Conservation (phyloP, 2,888 invertebrate species). For the Acanthosepion lycidas region DNA sequence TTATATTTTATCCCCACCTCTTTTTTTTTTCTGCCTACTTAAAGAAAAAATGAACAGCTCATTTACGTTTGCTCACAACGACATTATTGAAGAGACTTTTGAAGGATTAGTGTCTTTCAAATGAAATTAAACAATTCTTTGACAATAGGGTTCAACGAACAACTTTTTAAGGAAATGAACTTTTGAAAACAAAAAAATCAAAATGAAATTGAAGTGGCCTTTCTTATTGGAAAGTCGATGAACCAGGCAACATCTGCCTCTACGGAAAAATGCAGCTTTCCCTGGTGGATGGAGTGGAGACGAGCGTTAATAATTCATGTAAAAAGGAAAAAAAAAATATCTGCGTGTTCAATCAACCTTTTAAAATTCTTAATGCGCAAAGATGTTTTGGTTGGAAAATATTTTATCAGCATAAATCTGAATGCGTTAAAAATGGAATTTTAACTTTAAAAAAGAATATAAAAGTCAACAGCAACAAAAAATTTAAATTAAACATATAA, state of each 20-base stretch:
- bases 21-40: background rate
- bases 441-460: background rate
- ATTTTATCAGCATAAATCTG: constrained; percentile 8
- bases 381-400: background rate
- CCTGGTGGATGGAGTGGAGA: background rate
- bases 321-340: background rate
- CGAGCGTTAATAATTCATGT: background rate
- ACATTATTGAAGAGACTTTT: background rate
- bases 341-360: background rate
- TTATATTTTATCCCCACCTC: background rate
- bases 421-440: constrained; percentile 1
- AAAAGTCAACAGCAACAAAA: background rate
- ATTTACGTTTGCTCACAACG: background rate
- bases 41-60: background rate
- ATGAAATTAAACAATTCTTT: constrained; percentile 18
- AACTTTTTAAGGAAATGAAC: constrained; percentile 10
- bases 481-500: background rate
- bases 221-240: background rate
- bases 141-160: constrained; percentile 21
- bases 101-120: background rate
- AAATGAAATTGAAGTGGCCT: background rate
- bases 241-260: background rate
- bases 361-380: background rate
- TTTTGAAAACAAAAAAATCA: background rate
- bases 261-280: background rate